These are phyloP conservation scores for Calliopum simillimum DNA, from an alignment of 2,888 invertebrate species.

Conservation along the genomic window DNA sequence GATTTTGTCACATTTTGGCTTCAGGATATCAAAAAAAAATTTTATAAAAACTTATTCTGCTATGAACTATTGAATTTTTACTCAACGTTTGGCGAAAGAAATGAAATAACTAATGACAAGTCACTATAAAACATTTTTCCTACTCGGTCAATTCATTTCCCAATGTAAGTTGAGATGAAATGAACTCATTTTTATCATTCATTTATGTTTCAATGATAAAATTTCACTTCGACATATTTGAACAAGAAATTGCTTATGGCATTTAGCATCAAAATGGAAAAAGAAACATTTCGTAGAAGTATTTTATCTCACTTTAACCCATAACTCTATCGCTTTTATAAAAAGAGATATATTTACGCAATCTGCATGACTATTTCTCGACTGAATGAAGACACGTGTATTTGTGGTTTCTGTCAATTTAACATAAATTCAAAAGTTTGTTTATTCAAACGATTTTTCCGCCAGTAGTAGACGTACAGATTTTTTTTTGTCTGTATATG, in stretches of 20 bases:
- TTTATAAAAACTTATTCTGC: too few relatives aligned
- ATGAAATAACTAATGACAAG: too few relatives aligned
- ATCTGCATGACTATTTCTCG: neutral
- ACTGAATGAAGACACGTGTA: slow-evolving; percentile 1
- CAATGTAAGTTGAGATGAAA: slow-evolving; percentile 5
- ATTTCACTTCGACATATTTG: slow-evolving; percentile 30
- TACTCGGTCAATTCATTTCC: too few relatives aligned
- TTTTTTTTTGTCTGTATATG: too few relatives aligned
- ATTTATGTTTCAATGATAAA: slow-evolving; percentile 23
- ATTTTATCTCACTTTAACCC: slow-evolving; percentile 13
- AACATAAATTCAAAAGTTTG: slow-evolving; percentile 27
- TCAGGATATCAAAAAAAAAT: too few relatives aligned
- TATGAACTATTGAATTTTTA: too few relatives aligned
- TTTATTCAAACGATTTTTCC: neutral
- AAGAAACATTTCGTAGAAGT: neutral
- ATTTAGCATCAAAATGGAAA: neutral
- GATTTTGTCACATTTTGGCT: too few relatives aligned
- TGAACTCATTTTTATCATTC: slow-evolving; percentile 15
- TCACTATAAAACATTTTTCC: too few relatives aligned
- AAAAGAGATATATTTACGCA: neutral
- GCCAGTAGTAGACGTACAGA: too few relatives aligned
- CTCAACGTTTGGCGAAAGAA: too few relatives aligned
- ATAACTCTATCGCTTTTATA: neutral
- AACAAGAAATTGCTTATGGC: slow-evolving; percentile 30
- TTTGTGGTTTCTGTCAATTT: slow-evolving; percentile 16